phyloP scores from a whole-genome alignment of 2,797 vertebrate genomes.

The Sebastes iracundus region DNA sequence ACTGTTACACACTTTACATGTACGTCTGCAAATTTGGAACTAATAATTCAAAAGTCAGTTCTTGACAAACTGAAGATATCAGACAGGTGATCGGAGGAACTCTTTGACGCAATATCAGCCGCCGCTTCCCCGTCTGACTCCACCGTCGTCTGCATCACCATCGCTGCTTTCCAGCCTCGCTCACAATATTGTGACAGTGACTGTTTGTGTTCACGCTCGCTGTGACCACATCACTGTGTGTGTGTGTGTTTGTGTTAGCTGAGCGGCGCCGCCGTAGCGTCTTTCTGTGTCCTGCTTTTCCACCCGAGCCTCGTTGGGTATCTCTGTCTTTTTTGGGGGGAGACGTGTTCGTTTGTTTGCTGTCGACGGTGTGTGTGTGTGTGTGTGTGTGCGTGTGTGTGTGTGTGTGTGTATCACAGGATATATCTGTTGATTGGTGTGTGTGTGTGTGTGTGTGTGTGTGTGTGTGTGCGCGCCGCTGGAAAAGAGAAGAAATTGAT shows the following conservation, averaged over 20 bases:
- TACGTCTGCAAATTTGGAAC: background rate
- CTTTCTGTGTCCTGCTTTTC: conserved; percentile 15
- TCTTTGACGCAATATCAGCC: background rate
- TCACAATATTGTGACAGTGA: conserved; percentile 67
- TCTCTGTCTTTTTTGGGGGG: background rate
- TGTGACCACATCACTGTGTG: conserved; percentile 35
- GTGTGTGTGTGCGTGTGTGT: no score
- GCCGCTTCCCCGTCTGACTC: background rate
- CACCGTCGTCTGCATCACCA: background rate
- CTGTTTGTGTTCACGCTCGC: conserved; percentile 44
- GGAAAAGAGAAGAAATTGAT: conserved; percentile 83
- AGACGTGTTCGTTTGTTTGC: conserved; percentile 15
- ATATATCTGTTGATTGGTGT: conserved; percentile 21
- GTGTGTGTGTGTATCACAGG: background rate
- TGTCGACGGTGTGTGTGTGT: background rate
- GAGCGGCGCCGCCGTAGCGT: conserved; percentile 15
- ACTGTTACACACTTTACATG: no score
- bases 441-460: background rate
- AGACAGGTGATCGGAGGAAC: background rate
- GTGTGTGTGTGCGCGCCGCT: conserved; percentile 32
- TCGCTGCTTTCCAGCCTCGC: conserved; percentile 21
- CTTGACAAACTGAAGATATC: no score
- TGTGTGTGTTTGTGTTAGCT: background rate
- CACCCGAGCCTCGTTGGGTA: background rate
- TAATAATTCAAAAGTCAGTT: background rate